Evolutionary conservation across 1,140 invertebrate species (phyloP).

Genomic region (Diorhabda elongata): DNA sequence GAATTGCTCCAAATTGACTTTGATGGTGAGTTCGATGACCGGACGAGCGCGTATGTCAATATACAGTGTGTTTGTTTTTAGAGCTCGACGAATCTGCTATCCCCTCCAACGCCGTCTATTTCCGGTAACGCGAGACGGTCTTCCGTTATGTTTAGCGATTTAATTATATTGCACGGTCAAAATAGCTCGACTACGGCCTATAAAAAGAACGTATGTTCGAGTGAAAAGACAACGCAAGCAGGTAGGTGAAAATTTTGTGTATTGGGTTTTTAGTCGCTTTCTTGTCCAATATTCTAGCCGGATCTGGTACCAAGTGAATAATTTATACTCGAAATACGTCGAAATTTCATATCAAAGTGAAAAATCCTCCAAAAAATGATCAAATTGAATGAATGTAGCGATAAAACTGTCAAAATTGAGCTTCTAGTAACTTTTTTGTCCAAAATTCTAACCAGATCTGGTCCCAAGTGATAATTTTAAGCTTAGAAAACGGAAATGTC

Average conservation of each 20-base stretch:
- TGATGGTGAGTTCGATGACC: not conserved
- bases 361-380: too few relatives aligned
- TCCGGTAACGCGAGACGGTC: constrained; percentile 58
- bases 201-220: constrained; percentile 71
- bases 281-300: too few relatives aligned
- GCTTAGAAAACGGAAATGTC: accelerated
- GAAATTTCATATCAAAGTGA: too few relatives aligned
- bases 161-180: constrained; percentile 68
- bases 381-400: too few relatives aligned
- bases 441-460: too few relatives aligned
- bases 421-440: too few relatives aligned
- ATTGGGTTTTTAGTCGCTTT: not conserved
- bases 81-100: constrained; percentile 52
- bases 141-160: constrained; percentile 84
- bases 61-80: constrained; percentile 19
- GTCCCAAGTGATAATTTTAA: too few relatives aligned
- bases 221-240: constrained; percentile 85
- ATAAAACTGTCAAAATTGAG: too few relatives aligned
- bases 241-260: constrained; percentile 48
- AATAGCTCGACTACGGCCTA: constrained; percentile 44
- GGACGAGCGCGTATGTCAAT: too few relatives aligned
- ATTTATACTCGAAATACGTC: accelerated
- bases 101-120: constrained; percentile 54
- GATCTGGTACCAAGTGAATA: too few relatives aligned
- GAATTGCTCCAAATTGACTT: constrained; percentile 49